A percentile compares a stretch with the other conserved stretches of the same genome.
phyloP scores from a whole-genome alignment of 2,797 vertebrate genomes.

The Ciconia nigra region DNA sequence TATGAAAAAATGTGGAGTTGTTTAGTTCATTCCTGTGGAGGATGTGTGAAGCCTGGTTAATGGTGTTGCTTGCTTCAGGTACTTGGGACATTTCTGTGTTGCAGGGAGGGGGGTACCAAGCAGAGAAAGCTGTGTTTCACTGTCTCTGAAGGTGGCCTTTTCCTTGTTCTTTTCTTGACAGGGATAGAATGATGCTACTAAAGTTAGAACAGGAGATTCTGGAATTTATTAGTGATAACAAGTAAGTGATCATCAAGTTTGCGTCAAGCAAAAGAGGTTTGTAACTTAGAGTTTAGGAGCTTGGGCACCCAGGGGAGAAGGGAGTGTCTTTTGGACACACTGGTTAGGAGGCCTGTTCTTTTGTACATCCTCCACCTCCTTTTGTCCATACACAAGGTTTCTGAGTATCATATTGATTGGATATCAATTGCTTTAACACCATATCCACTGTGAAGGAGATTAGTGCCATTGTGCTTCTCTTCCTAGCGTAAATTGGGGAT shows the following conservation, averaged over 20 bases:
- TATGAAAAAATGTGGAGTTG: background rate
- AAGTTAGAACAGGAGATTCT: conserved; percentile 99
- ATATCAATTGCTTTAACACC: background rate
- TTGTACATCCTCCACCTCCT: background rate
- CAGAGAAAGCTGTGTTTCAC: background rate
- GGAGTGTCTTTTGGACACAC: fast-evolving
- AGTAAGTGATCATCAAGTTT: conserved; percentile 78
- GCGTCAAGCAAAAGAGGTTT: background rate
- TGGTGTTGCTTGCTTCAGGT: background rate
- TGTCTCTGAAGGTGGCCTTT: background rate
- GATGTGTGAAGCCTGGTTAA: background rate
- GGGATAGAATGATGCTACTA: conserved; percentile 99
- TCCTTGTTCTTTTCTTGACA: conserved; percentile 60
- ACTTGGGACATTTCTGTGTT: background rate
- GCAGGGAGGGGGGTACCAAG: background rate
- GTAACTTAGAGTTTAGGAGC: background rate
- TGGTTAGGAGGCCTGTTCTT: background rate
- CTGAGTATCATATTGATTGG: background rate
- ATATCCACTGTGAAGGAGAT: background rate
- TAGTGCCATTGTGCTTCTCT: background rate
- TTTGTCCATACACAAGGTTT: background rate
- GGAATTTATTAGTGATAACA: conserved; percentile 98
- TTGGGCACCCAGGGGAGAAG: background rate
- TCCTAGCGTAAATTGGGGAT: background rate
- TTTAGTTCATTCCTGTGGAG: background rate